These are phyloP conservation scores for Caenorhabditis sp. DNA, from an alignment of 2,888 invertebrate genomes.

Conservation along the genomic window DNA sequence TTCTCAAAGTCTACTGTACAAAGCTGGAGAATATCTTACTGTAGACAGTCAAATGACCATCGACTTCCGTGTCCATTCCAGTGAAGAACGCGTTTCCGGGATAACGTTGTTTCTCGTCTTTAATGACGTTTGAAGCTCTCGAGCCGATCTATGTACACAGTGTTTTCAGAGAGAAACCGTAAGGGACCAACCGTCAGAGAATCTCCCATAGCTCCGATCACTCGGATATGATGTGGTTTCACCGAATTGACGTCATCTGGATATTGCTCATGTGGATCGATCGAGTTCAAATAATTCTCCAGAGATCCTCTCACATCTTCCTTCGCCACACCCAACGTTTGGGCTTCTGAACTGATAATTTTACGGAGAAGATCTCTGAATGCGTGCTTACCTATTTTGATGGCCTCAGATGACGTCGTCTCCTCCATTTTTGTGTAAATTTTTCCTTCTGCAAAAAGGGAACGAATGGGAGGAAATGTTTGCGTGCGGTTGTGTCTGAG, in stretches of 20 bases:
- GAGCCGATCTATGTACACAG: conserved; percentile 33
- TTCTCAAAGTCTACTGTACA: too few species aligned
- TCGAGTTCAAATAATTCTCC: conserved; percentile 27
- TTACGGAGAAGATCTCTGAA: too few species aligned
- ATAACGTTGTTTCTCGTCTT: conserved; percentile 12
- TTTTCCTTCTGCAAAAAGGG: conserved; percentile 5
- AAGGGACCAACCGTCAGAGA: conserved; percentile 63
- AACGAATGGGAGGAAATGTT: background rate
- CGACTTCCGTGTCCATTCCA: conserved; percentile 40
- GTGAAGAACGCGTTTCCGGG: conserved; percentile 52
- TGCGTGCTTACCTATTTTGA: conserved; percentile 9
- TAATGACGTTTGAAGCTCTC: conserved; percentile 22
- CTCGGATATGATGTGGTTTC: conserved; percentile 67
- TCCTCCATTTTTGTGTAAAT: conserved; percentile 38
- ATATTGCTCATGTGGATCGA: conserved; percentile 22
- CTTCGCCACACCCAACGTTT: conserved; percentile 31
- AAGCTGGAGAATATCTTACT: too few species aligned
- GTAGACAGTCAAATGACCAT: conserved; percentile 46
- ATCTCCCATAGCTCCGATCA: conserved; percentile 68
- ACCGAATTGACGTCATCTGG: conserved; percentile 47
- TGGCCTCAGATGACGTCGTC: background rate
- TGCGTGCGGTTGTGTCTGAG: conserved; percentile 3
- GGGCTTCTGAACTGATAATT: too few species aligned
- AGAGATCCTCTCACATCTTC: conserved; percentile 3
- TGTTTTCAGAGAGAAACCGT: conserved; percentile 5